phyloP scores from a whole-genome alignment of 2,113 vertebrate species.

The Pelecanus crispus region DNA sequence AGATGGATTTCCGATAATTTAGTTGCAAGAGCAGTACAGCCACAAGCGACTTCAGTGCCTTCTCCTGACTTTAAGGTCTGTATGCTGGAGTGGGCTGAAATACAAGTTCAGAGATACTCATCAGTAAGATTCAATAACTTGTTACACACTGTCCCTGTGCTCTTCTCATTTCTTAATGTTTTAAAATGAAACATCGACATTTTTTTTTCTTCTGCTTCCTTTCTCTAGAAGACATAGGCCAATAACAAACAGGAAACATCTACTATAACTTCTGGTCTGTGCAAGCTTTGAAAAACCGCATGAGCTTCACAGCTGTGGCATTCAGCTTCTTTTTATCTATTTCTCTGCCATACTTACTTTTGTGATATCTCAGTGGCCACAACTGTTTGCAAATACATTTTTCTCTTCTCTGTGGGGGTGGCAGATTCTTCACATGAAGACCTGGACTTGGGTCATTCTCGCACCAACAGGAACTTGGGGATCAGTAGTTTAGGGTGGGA shows the following conservation, averaged over 20 bases:
- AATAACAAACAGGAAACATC: not conserved
- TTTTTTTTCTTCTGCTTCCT: not conserved
- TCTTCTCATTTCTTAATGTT: not conserved
- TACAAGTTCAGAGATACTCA: not conserved
- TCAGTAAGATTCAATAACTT: not conserved
- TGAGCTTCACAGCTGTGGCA: not conserved
- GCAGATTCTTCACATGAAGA: not conserved
- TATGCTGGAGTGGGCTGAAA: not conserved
- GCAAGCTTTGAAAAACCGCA: not conserved
- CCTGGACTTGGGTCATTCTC: not conserved
- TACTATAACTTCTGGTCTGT: not conserved
- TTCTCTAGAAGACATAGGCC: not conserved
- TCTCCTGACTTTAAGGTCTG: not conserved
- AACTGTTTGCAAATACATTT: not conserved
- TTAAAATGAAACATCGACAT: not conserved
- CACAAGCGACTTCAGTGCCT: rapidly evolving
- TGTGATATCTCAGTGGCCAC: not conserved
- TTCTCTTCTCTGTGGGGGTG: not conserved
- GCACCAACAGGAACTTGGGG: not conserved
- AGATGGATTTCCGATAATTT: not conserved
- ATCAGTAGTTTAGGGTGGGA: not conserved
- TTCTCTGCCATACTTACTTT: not conserved
- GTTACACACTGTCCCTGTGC: not conserved
- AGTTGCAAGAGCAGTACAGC: not conserved
- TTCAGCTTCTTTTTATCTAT: not conserved